phyloP scores from a whole-genome alignment of 2,113 vertebrate species.

The Hippocampus guttulatus region DNA sequence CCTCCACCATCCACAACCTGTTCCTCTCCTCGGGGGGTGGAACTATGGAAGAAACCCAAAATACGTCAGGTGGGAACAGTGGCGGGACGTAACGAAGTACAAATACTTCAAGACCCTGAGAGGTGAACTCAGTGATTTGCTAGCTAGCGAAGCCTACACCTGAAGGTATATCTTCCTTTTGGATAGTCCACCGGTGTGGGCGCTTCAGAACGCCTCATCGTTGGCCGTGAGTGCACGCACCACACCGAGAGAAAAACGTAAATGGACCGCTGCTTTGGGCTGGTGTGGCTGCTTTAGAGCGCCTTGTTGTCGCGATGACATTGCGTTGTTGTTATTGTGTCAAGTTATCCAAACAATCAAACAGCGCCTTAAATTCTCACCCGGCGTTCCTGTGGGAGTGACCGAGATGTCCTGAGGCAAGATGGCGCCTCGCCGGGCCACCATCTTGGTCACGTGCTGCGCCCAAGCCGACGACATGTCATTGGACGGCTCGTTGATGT shows the following conservation, averaged over 20 bases:
- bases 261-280: too few species aligned
- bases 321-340: too few species aligned
- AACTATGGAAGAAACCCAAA: slow-evolving; percentile 63
- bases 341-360: not conserved
- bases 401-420: slow-evolving; percentile 93
- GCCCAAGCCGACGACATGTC: slow-evolving; percentile 96
- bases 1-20: slow-evolving; percentile 86
- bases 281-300: too few species aligned
- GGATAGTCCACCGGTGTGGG: too few species aligned
- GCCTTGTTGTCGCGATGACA: too few species aligned
- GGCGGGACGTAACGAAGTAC: too few species aligned
- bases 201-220: too few species aligned
- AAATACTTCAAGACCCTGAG: not conserved
- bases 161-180: too few species aligned
- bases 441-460: slow-evolving; percentile 97
- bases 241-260: not conserved
- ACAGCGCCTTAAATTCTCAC: slow-evolving; percentile 53
- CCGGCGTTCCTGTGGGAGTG: slow-evolving; percentile 87
- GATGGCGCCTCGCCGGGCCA: slow-evolving; percentile 93
- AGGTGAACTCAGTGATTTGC: too few species aligned
- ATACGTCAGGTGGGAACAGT: not conserved
- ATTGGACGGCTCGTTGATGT: slow-evolving; percentile 88
- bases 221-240: too few species aligned
- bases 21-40: slow-evolving; percentile 83
- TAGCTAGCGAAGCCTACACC: too few species aligned